These are phyloP conservation scores for Spea bombifrons DNA, from an alignment of 2,113 vertebrate species.

Conservation along the genomic window DNA sequence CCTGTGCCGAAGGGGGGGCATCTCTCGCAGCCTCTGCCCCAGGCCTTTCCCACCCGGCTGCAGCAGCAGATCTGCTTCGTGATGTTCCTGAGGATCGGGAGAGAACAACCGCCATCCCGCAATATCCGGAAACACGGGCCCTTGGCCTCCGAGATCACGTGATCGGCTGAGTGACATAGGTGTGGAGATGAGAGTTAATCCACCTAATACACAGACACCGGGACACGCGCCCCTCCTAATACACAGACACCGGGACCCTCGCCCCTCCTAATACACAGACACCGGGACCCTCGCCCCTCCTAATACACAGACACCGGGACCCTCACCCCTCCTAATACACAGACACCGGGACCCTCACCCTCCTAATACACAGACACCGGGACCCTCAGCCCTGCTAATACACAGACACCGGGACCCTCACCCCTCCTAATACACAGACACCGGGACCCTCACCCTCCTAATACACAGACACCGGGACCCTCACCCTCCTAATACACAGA, in stretches of 20 bases:
- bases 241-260: background rate
- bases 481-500: background rate
- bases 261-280: background rate
- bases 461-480: background rate
- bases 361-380: background rate
- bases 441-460: background rate
- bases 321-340: background rate
- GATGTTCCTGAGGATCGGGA: conserved; percentile 86
- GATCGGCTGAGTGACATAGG: conserved; percentile 67
- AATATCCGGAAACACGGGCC: conserved; percentile 83
- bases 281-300: no score
- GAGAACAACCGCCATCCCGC: conserved; percentile 67
- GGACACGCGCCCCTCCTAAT: background rate
- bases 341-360: no score
- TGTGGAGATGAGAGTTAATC: background rate
- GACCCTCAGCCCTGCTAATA: background rate
- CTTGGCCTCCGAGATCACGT: conserved; percentile 80
- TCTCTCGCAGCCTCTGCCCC: conserved; percentile 79
- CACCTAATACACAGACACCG: background rate
- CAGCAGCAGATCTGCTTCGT: conserved; percentile 99
- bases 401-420: no score
- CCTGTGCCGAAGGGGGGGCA: conserved; percentile 86
- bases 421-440: background rate
- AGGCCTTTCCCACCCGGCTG: conserved; percentile 94
- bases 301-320: background rate